phyloP scores from a whole-genome alignment of 2,888 invertebrate species.

The Oasisia sp. region DNA sequence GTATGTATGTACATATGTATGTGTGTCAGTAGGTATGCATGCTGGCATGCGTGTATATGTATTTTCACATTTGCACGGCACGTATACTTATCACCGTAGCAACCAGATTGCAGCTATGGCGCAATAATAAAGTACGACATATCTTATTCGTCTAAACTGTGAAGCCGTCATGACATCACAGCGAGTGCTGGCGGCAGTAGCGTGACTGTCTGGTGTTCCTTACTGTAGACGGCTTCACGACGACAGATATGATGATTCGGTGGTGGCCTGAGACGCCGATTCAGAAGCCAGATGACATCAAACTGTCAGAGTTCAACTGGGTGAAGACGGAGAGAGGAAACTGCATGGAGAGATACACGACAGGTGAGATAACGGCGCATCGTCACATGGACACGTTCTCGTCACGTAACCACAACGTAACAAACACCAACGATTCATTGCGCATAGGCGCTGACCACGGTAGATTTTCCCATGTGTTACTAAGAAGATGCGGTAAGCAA shows the following conservation, averaged over 20 bases:
- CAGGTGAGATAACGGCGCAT: slow-evolving; percentile 7
- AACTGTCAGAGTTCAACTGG: slow-evolving; percentile 34
- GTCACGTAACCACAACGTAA: no score
- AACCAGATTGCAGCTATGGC: neutral
- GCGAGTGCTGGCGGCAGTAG: neutral
- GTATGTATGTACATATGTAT: neutral
- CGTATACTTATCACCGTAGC: no score
- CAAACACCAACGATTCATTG: no score
- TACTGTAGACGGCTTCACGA: slow-evolving; percentile 34
- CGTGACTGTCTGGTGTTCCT: neutral
- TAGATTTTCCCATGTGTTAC: no score
- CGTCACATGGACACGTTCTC: neutral
- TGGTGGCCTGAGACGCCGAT: slow-evolving; percentile 34
- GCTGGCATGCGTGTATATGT: neutral
- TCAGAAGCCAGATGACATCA: slow-evolving; percentile 31
- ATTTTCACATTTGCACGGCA: no score
- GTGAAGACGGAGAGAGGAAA: slow-evolving; percentile 25
- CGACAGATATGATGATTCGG: slow-evolving; percentile 33
- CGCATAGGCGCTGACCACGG: no score
- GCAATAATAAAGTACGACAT: neutral
- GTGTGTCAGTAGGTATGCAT: neutral
- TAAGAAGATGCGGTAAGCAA: no score
- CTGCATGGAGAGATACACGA: slow-evolving; percentile 32
- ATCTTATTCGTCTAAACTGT: neutral
- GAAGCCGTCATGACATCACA: neutral